These are phyloP conservation scores for Drosophila kambysellisi DNA, from an alignment of 2,888 invertebrate genomes.

Conservation along the genomic window DNA sequence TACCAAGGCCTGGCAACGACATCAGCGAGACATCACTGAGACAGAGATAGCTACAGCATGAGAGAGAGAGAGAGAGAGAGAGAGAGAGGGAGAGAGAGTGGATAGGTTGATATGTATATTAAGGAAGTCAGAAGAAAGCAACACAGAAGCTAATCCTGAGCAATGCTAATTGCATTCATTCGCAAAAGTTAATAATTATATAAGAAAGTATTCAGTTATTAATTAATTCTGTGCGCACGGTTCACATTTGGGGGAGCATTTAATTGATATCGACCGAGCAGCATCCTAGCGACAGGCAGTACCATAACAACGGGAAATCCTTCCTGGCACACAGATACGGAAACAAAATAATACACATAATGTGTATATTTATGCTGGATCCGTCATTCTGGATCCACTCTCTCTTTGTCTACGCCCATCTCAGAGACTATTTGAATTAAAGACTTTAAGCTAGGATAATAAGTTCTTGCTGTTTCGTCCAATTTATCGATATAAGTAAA, in stretches of 20 bases:
- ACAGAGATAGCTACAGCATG: neutral
- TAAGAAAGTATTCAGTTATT: neutral
- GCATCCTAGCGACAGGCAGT: slow-evolving; percentile 8
- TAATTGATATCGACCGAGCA: neutral
- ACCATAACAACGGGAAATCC: slow-evolving; percentile 3
- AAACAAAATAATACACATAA: neutral
- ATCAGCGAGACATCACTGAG: slow-evolving; percentile 13
- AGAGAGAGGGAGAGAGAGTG: neutral
- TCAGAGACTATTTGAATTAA: neutral
- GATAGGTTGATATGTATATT: neutral
- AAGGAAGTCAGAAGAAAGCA: neutral
- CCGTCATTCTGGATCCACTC: neutral
- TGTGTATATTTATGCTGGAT: neutral
- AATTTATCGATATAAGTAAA: neutral
- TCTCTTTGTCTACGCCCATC: neutral
- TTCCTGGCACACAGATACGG: neutral
- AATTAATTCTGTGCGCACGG: neutral
- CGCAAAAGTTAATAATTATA: slow-evolving; percentile 39
- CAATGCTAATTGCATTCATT: slow-evolving; percentile 20
- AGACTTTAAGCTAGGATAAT: neutral
- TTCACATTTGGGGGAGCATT: neutral
- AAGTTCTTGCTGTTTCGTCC: neutral
- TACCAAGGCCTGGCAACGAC: slow-evolving; percentile 56
- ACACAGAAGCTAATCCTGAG: neutral
- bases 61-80: neutral